These are phyloP conservation scores for Torymus aiolomorphi DNA, from an alignment of 2,888 invertebrate species.

Conservation along the genomic window DNA sequence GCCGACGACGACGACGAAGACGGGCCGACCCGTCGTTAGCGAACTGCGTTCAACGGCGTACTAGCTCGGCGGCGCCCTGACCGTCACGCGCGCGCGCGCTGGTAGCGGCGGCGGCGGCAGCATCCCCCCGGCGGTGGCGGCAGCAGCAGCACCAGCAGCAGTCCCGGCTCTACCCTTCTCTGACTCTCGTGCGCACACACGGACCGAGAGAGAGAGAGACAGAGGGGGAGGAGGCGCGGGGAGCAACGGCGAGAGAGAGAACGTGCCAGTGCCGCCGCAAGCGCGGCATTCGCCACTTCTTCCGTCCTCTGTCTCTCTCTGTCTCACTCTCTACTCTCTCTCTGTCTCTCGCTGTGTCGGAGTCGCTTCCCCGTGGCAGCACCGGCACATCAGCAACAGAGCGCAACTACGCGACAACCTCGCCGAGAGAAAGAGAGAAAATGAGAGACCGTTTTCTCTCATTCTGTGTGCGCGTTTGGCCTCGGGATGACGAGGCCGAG, in stretches of 20 bases:
- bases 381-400: not conserved
- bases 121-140: slow-evolving; percentile 60
- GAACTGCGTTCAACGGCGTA: slow-evolving; percentile 73
- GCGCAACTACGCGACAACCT: not conserved
- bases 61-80: slow-evolving; percentile 71
- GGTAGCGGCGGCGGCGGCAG: slow-evolving; percentile 58
- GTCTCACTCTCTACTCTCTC: not conserved
- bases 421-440: too few relatives aligned
- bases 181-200: not conserved
- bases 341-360: not conserved
- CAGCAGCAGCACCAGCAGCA: slow-evolving; percentile 54
- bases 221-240: not conserved
- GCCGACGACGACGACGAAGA: slow-evolving; percentile 48
- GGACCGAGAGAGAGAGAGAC: not conserved
- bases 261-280: slow-evolving; percentile 3
- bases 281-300: not conserved
- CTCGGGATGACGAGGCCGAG: not conserved
- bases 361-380: not conserved
- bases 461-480: not conserved
- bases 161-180: slow-evolving; percentile 60
- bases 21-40: slow-evolving; percentile 65
- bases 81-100: slow-evolving; percentile 25
- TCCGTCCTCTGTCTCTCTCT: not conserved
- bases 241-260: not conserved
- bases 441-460: too few relatives aligned